Base-by-base conservation (phyloP, 92 coral and sea anemone species). In the Parazoanthus darwini region DNA sequence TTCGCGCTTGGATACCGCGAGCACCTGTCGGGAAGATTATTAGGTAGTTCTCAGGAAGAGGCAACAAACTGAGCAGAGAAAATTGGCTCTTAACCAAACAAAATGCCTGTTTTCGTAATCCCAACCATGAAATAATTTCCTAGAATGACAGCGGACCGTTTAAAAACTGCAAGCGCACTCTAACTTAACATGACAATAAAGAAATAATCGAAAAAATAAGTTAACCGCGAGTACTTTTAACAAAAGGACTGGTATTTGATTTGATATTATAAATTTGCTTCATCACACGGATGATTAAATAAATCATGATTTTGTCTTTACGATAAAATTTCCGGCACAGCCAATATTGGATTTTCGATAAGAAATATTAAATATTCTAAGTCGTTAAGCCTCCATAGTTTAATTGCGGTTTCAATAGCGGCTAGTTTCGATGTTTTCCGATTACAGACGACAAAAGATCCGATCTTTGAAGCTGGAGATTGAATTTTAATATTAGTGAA, bases 11-110 rank as follows among this genome's bases (percentile, higher is more conserved):
- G 87, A 71, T 48, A 73, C 26, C 82, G 5, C 36, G 78, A 44
- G 58, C 87, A 84, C 87, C 79, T 84, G 87, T 29, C 87, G 87
- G 11, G 44, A 54, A 20, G 36, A 65, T 84, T 71, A 71, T 29
- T 70, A 48, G 44, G 65, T 3, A 0, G 46, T 70, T 23, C 36
- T 48, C 18, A n/a, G 36, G 37, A 66, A 16, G 26, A 18, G 22
- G 77, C 29, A 14, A 82, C 78, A 39, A 82, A 43, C 59, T 9
- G 46, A 39, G 67, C 42, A 59, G 13, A 71, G 39, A 33, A 68
- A 43, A 84, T 71, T 84, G 77, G 59, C 87, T 7, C 33, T 26
- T 44, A 43, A n/a, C 37, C 59, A 84, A 68, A 48, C 25, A 70
- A 70, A 82, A 82, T 26, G 67, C 35, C 33, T 20, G n/a, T 35